These are phyloP conservation scores for Nematolebias whitei DNA, from an alignment of 2,113 vertebrate species.

Conservation along the genomic window DNA sequence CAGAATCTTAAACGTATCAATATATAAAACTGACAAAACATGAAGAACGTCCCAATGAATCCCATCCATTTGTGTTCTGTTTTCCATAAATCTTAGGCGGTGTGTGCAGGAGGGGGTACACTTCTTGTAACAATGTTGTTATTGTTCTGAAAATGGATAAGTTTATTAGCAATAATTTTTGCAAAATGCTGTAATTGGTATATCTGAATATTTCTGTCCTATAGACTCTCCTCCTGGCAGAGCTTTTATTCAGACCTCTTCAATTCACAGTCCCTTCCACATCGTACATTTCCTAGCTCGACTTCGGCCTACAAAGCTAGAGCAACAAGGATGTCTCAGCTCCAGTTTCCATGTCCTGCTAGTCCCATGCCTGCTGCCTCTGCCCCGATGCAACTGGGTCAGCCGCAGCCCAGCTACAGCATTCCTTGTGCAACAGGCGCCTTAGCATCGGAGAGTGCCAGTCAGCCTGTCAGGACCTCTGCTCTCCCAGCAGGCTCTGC, in stretches of 20 bases:
- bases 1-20: too few relatives aligned
- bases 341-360: constrained; percentile 89
- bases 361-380: constrained; percentile 84
- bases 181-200: neutral
- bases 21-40: too few relatives aligned
- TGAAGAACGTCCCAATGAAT: too few relatives aligned
- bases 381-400: constrained; percentile 75
- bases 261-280: constrained; percentile 32
- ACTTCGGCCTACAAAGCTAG: constrained; percentile 50
- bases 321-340: constrained; percentile 90
- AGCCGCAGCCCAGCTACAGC: constrained; percentile 88
- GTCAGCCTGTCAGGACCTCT: constrained; percentile 91
- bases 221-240: constrained; percentile 51
- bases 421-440: constrained; percentile 89
- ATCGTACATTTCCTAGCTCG: constrained; percentile 44
- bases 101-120: too few relatives aligned
- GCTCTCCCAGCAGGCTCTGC: constrained; percentile 91
- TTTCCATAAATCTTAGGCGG: too few relatives aligned
- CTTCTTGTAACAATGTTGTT: too few relatives aligned
- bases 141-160: too few relatives aligned
- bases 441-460: constrained; percentile 93
- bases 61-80: too few relatives aligned
- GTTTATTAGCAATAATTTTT: too few relatives aligned
- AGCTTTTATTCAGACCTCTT: constrained; percentile 54
- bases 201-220: neutral